phyloP scores from a whole-genome alignment of 2,113 vertebrate species.

The Gulo gulo region DNA sequence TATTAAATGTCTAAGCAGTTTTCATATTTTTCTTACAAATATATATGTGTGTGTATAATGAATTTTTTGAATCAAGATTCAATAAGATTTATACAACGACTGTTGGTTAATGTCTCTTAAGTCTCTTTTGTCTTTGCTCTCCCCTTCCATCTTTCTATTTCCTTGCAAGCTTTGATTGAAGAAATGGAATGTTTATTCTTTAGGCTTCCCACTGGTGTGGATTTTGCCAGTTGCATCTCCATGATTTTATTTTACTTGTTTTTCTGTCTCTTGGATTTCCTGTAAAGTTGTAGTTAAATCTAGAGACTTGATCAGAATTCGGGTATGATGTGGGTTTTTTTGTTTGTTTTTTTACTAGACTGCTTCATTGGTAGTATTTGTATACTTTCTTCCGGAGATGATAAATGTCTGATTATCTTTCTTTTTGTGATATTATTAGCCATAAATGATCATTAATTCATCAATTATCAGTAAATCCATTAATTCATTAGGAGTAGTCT shows the following conservation, averaged over 20 bases:
- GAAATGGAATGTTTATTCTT: not conserved
- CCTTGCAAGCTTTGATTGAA: not conserved
- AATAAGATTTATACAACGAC: not conserved
- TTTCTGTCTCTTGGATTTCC: slow-evolving; percentile 23
- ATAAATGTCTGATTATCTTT: not conserved
- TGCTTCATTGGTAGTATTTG: not conserved
- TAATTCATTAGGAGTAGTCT: not conserved
- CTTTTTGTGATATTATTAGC: not conserved
- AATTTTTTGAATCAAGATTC: not conserved
- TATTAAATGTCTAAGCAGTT: not conserved
- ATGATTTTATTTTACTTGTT: slow-evolving; percentile 26
- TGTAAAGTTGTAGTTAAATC: not conserved
- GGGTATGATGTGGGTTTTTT: not conserved
- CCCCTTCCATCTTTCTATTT: not conserved
- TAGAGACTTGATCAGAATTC: not conserved
- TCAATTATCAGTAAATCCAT: not conserved
- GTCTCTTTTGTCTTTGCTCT: not conserved
- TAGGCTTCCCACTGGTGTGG: not conserved
- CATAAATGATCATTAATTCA: not conserved
- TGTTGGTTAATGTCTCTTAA: not conserved
- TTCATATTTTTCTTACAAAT: slow-evolving; percentile 35
- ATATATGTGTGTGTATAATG: not conserved
- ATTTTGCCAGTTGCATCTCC: not conserved
- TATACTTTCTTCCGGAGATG: not conserved
- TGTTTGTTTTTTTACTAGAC: not conserved